Conservation (phyloP, 2,797 vertebrate genomes). For the Enteromius viviparus region DNA sequence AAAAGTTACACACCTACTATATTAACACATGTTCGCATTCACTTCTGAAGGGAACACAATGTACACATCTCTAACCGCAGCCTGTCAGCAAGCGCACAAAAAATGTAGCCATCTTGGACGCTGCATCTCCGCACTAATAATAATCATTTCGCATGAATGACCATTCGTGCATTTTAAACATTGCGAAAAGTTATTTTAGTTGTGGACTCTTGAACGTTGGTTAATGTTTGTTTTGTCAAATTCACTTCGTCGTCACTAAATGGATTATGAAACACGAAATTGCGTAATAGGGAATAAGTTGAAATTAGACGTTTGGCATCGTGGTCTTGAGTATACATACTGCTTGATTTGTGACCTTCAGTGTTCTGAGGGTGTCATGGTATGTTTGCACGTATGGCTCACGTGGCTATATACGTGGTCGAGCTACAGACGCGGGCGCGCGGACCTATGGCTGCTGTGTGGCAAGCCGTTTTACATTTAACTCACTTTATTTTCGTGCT, state of each 20-base stretch:
- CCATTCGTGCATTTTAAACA: neutral
- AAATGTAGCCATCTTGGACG: conserved; percentile 35
- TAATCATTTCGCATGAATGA: neutral
- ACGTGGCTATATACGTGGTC: conserved; percentile 63
- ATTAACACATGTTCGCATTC: neutral
- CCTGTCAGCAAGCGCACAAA: neutral
- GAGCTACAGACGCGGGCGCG: neutral
- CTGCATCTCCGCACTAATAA: neutral
- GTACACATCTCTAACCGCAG: conserved; percentile 25
- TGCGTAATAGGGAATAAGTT: conserved; percentile 21
- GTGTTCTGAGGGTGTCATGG: neutral
- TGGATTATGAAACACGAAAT: conserved; percentile 36
- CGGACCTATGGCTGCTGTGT: neutral
- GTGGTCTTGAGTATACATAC: neutral
- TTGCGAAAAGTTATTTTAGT: neutral
- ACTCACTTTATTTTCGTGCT: neutral
- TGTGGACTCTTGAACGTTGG: neutral
- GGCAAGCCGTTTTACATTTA: neutral
- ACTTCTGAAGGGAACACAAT: neutral
- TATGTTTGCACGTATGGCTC: conserved; percentile 62
- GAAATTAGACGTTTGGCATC: neutral
- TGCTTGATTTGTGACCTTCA: conserved; percentile 69
- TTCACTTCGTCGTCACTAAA: neutral
- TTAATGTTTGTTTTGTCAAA: neutral
- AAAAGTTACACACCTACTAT: neutral